These are phyloP conservation scores for Standfussiana lucernea DNA, from an alignment of 2,888 invertebrate genomes.

Conservation along the genomic window DNA sequence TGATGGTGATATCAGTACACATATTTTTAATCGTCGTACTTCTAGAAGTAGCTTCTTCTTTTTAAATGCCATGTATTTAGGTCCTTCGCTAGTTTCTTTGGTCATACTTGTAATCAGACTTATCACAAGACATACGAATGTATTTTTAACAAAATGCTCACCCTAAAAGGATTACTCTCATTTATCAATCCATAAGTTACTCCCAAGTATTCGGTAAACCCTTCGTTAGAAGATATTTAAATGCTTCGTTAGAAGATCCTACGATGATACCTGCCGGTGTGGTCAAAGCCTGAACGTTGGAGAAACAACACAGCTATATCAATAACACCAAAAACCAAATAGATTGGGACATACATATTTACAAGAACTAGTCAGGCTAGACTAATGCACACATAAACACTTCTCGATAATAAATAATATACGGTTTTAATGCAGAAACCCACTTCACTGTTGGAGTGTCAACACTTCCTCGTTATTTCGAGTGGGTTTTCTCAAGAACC, in stretches of 20 bases:
- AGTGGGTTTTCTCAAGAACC: slow-evolving; percentile 28
- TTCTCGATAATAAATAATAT: neutral
- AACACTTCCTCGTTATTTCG: neutral
- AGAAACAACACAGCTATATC: too few relatives aligned
- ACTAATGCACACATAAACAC: neutral
- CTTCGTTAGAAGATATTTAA: slow-evolving; percentile 34
- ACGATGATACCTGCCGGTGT: slow-evolving; percentile 21
- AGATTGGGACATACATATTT: slow-evolving; percentile 12
- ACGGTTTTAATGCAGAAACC: neutral
- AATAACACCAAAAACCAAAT: neutral
- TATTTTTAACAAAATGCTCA: slow-evolving; percentile 28
- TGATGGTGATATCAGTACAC: neutral
- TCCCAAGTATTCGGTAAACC: slow-evolving; percentile 44
- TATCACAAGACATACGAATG: neutral
- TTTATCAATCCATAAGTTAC: slow-evolving; percentile 53
- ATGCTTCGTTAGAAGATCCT: slow-evolving; percentile 29
- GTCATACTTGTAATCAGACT: neutral
- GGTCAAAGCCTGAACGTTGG: neutral
- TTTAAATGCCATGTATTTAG: neutral
- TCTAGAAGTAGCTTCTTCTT: neutral
- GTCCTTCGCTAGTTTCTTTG: neutral
- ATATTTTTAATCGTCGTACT: too few relatives aligned
- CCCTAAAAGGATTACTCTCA: slow-evolving; percentile 51
- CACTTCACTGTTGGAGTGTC: neutral
- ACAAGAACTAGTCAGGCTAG: neutral